Evolutionary conservation across 2,888 invertebrate genomes (phyloP), one percentile per base, ranked within the genome.

Genomic region (Lasioglossum calceatum): DNA sequence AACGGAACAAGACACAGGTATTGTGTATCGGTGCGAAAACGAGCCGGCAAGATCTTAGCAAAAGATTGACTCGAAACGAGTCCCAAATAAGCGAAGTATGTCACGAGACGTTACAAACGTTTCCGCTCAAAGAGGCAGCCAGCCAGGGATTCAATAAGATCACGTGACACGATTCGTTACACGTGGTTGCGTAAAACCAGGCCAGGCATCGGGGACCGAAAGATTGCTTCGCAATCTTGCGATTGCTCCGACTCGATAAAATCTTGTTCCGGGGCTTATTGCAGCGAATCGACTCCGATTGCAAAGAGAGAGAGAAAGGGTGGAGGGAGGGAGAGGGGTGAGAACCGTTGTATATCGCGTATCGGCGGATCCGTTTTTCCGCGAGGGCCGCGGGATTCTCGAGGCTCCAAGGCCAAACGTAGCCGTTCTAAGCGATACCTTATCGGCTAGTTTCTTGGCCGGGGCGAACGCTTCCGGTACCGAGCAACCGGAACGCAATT

Each of bases 261-360:
- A 93, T 92, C 92, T 92, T 90, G 90, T 92, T 92, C 61, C 89
- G 88, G 77, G 92, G 92, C 91, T 94, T 93, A 93, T 93, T 92
- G 92, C 91, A 87, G 79, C 84, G 89, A 93, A 92, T 92, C 92
- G 92, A 89, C 88, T 92, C 88, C 85, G 77, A 87, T 88, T 32
- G 64, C 64, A 32, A 32, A 32, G 32, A 64, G 7, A 5, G 61
- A 27, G 14, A 61, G n/a, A 27, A 0, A 44, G 14, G 0, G 44
- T 0, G 27, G 14, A 27, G 5, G 0, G 27, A 84, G 85, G 77
- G 77, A 71, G 79, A 3, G 36, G 16, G 67, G 54, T n/a, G n/a
- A 54, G 54, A 70, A 23, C 36, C 89, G 80, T 87, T 90, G 89
- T 90, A 89, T 88, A 89, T 90, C 89, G 90, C 87, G 88, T 90